Evolutionary conservation across 2,888 invertebrate genomes (phyloP), one percentile per base, ranked within the genome.

Genomic region (Athrips mouffetella): DNA sequence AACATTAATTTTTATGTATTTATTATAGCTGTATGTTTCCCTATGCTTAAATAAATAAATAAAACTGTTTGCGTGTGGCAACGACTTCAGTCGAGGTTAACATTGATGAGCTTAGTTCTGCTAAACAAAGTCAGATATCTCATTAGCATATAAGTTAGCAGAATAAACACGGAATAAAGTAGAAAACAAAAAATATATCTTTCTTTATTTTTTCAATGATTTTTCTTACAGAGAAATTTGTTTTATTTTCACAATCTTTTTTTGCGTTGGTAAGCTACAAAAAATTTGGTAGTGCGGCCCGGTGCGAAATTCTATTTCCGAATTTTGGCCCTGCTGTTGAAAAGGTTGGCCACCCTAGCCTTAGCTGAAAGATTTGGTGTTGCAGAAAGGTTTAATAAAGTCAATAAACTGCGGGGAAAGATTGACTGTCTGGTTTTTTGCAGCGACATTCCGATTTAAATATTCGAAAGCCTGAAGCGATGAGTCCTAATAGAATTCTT

Each of bases 391-490:
- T 23, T 23, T 5, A 7, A 37, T 37, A 45, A 29, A 31, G 16
- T 49, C 3, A 23, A 7, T 23, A 23, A 23, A 23, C 51, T 52
- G 55, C 51, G n/a, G 56, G 54, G 20, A 54, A 39, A 52, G 59
- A 60, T 39, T 57, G 46, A 35, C 52, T 57, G 35, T 18, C 37
- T 55, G 56, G 54, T 13, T 60, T 60, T 55, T 55, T 58, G 13
- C 48, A 58, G 37, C 54, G 55, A 13, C 55, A 63, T 57, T 56
- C 58, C 47, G 37, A 57, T 51, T 20, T 60, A 30, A 55, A 55
- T 51, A 57, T 61, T 45, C 58, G 57, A 54, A 60, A 57, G 48
- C 49, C 57, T 16, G 55, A 58, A 56, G 54, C 47, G 13, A 53
- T 25, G 18, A 50, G 56, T 27, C 49, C 47, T 37, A 56, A 54